phyloP scores from a whole-genome alignment of 2,888 invertebrate genomes.

The Stramonita haemastoma region DNA sequence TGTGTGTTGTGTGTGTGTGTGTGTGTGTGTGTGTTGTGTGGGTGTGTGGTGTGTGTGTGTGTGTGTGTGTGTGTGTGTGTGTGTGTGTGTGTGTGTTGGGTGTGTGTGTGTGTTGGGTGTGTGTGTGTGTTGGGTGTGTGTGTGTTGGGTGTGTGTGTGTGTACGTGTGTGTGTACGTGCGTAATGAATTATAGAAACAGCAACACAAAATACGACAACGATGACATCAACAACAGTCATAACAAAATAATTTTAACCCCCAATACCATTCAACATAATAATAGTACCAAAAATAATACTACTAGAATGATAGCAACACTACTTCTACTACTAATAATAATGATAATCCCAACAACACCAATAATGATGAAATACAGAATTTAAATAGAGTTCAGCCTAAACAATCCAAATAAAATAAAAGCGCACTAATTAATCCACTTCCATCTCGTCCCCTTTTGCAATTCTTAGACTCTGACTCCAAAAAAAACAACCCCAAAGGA shows the following conservation, averaged over 20 bases:
- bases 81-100: not conserved
- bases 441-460: too few species aligned
- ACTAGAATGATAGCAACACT: not conserved
- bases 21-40: not conserved
- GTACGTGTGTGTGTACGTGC: too few species aligned
- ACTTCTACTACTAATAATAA: too few species aligned
- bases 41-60: not conserved
- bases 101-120: not conserved
- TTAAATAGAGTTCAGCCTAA: not conserved
- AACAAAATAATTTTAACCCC: too few species aligned
- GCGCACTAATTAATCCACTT: not conserved
- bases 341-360: too few species aligned
- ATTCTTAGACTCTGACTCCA: too few species aligned
- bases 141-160: not conserved
- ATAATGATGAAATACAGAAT: not conserved
- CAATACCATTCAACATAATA: not conserved
- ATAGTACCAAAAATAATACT: not conserved
- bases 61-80: slow-evolving; percentile 10
- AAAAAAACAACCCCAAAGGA: too few species aligned
- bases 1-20: not conserved
- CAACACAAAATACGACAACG: not conserved
- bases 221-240: not conserved
- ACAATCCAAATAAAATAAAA: not conserved
- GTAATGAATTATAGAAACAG: not conserved
- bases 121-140: not conserved